phyloP scores from a whole-genome alignment of 2,113 vertebrate species.

The Myanophis thanlyinensis region DNA sequence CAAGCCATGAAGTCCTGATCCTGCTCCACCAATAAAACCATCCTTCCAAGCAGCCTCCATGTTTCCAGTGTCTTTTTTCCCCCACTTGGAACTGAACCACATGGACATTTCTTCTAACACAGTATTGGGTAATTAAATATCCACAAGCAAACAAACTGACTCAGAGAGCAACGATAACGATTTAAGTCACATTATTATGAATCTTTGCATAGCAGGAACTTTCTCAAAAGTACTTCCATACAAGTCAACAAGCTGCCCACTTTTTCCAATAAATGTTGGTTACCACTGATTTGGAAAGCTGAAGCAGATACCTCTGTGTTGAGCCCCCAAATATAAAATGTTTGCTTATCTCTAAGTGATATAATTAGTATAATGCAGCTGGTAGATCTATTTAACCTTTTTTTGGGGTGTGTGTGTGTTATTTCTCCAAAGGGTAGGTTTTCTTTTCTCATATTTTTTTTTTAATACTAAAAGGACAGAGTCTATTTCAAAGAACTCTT shows the following conservation, averaged over 20 bases:
- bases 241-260: background rate
- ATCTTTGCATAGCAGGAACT: background rate
- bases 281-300: background rate
- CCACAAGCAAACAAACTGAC: too few relatives aligned
- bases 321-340: background rate
- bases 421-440: background rate
- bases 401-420: background rate
- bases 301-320: background rate
- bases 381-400: background rate
- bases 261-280: too few relatives aligned
- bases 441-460: background rate
- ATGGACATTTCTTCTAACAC: too few relatives aligned
- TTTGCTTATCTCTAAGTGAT: background rate
- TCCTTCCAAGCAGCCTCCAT: too few relatives aligned
- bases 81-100: too few relatives aligned
- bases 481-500: background rate
- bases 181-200: background rate
- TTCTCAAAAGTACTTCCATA: background rate
- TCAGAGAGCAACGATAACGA: background rate
- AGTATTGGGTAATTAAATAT: too few relatives aligned
- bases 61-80: too few relatives aligned
- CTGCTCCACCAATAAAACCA: too few relatives aligned
- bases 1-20: too few relatives aligned
- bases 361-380: background rate
- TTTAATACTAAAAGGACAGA: background rate